Percentiles rank a stretch among this genome's conserved stretches.
Conservation (phyloP, 2,113 vertebrate species). For the Pachypanchax playfairii region DNA sequence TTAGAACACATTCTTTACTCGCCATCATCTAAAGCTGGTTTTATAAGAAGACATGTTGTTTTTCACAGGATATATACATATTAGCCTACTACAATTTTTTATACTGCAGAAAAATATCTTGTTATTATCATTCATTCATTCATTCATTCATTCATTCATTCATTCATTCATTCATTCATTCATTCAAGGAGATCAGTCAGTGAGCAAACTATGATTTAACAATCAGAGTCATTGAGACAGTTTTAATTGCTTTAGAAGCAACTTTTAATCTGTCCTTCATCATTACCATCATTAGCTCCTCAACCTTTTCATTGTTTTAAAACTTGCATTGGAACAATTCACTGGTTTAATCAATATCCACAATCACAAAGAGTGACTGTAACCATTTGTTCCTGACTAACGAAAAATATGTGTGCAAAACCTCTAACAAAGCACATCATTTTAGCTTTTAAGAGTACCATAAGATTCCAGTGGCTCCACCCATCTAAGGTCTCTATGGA, state of each 20-base stretch:
- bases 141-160: too few species aligned
- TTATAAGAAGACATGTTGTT: too few species aligned
- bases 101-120: too few species aligned
- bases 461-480: slow-evolving; percentile 29
- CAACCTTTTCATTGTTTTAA: neutral
- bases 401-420: neutral
- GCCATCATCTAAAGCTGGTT: too few species aligned
- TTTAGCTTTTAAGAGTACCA: slow-evolving; percentile 1
- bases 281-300: neutral
- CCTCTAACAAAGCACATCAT: slow-evolving; percentile 1
- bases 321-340: neutral
- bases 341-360: neutral
- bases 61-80: too few species aligned
- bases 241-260: slow-evolving; percentile 4
- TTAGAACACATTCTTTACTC: too few species aligned
- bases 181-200: slow-evolving; percentile 11
- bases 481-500: slow-evolving; percentile 45
- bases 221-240: slow-evolving; percentile 11
- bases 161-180: too few species aligned
- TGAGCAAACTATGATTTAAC: slow-evolving; percentile 39
- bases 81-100: too few species aligned
- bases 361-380: neutral
- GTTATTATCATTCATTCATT: too few species aligned
- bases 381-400: neutral
- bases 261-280: neutral